Conservation (phyloP, 2,888 invertebrate species). For the Philaethria dido region DNA sequence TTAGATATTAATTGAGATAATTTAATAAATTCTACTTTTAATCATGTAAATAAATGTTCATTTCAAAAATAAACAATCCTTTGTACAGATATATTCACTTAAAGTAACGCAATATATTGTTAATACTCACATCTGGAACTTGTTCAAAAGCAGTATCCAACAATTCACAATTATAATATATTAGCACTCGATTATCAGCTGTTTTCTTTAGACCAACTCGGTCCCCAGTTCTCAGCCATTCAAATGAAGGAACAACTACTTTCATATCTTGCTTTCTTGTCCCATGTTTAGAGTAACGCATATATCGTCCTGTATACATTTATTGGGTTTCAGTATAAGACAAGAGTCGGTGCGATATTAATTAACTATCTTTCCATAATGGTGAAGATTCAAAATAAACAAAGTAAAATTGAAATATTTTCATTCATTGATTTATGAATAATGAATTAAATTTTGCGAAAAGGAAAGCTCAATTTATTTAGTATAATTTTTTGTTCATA, state of each 20-base stretch:
- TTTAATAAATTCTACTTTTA: not conserved
- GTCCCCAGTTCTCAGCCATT: conserved; percentile 92
- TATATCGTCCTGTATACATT: conserved; percentile 57
- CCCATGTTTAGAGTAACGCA: conserved; percentile 61
- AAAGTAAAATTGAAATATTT: too few species aligned
- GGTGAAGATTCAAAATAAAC: too few species aligned
- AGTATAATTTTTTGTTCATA: too few species aligned
- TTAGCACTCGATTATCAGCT: conserved; percentile 87
- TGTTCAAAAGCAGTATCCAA: conserved; percentile 89
- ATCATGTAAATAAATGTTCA: not conserved
- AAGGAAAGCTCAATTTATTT: too few species aligned
- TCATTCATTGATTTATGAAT: too few species aligned
- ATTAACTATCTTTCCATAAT: too few species aligned
- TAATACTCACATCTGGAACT: conserved; percentile 87
- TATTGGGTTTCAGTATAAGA: not conserved
- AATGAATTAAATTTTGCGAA: too few species aligned
- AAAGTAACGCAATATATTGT: not conserved
- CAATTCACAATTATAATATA: conserved; percentile 92
- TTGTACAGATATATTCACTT: too few species aligned
- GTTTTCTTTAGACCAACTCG: conserved; percentile 90
- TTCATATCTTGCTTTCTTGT: conserved; percentile 55
- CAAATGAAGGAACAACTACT: conserved; percentile 83
- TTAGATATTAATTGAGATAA: too few species aligned
- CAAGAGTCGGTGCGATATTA: too few species aligned
- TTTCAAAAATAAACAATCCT: too few species aligned